Evolutionary conservation across 2,888 invertebrate species (phyloP), one percentile per base, ranked within the genome.

Genomic region (Polia nebulosa): DNA sequence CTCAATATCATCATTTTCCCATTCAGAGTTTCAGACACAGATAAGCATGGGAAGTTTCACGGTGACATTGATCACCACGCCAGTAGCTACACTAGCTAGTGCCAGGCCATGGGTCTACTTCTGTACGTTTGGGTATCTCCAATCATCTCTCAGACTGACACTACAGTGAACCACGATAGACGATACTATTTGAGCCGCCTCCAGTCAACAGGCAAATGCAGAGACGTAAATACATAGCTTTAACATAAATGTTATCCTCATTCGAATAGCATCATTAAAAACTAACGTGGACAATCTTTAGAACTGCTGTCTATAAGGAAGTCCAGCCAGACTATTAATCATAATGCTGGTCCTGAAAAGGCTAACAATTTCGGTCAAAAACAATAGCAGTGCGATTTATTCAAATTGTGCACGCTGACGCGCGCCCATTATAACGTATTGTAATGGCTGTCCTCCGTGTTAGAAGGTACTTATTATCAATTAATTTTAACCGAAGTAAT

Each of bases 331-430:
- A 51, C 29, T 53, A 56, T 67, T 58, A 57, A 68, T 72, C 36
- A 67, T 39, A 56, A 51, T 25, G 22, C 17, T 7, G 1, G 1
- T 34, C 76, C 58, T 67, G 59, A 63, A 59, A 52, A 60, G 29
- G 59, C 59, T 36, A 55, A 58, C 68, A 67, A 55, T 66, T 55
- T 25, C 56, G 56, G 53, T 56, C 15, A 32, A 58, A 76, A 36
- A 83, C 77, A 82, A 80, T 66, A 62, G 59, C 63, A 56, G 13
- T 57, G 70, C 66, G 45, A 83, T 77, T 52, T 72, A 83, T 82
- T 78, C 13, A 66, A 74, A 70, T 55, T 61, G 20, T 32, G 53
- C 45, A 17, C 52, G 56, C 51, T 72, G 80, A 72, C 76, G 73
- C 39, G 70, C 49, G 53, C 22, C 52, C 65, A 69, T 81, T 83